Evolutionary conservation across 35 echinoderm and acorn worm genomes (phyloP), one percentile per base, ranked within the genome.

Genomic region (Ptychodera flava): DNA sequence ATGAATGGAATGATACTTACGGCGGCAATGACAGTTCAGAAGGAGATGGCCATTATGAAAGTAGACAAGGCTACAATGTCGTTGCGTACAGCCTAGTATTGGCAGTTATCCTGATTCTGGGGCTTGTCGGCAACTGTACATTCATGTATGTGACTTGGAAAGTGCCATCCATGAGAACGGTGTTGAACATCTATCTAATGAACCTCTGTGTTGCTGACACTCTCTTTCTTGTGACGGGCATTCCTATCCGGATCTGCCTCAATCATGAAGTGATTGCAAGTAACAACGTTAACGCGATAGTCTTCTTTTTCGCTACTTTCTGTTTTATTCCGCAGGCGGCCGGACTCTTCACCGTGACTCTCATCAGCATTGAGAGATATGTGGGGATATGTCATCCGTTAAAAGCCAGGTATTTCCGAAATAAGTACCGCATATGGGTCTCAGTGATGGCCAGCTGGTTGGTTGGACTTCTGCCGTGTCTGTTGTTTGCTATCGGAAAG

Each of bases 141-240:
- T 92, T 95, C 34, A 33, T 95, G 1, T 86, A 86, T 36, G 93
- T 92, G 28, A 90, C 85, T 12, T 29, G 35, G 0, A 86, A 79
- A 38, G 83, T 92, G 52, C 78, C 88, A 33, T 87, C 83, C 32
- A 95, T 95, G 90, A 81, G 87, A 35, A 95, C 93, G 6, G 90
- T 88, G 1, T 89, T 90, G 15, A 95, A 95, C 34, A 29, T 86
- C 12, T 95, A 92, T 76, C 78, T 95, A 10, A 90, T 95, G 16
- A 92, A 95, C 79, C 87, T 95, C 1, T 86, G 90, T 16, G 76
- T 95, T n/a, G 83, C 93, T 1, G 93, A 95, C 75, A 92, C 91
- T 14, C 15, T 91, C 0, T 95, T 95, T 86, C 87, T 95, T 16
- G 75, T 87, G 28, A 78, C 76, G 1, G 84, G 90, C 2, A 90